Evolutionary conservation across 2,113 vertebrate species (phyloP).

Genomic region (Gallinago paraguaiae): DNA sequence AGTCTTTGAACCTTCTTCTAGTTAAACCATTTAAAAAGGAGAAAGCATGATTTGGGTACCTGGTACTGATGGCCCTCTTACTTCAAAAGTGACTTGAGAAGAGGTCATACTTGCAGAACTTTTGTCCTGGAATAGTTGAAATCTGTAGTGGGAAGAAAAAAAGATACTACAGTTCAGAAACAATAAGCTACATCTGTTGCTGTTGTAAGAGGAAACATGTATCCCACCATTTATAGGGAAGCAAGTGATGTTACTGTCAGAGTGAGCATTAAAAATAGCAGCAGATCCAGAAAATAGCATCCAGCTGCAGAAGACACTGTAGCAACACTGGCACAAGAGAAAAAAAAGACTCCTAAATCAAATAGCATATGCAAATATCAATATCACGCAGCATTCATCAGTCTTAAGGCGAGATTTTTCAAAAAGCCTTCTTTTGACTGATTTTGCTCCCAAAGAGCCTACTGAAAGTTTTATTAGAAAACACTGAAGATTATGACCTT

Average conservation of each 20-base stretch:
- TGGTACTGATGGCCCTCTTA: conserved; percentile 84
- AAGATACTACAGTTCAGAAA: neutral
- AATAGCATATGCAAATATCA: neutral
- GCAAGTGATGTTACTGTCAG: neutral
- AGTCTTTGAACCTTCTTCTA: neutral
- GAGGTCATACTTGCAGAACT: conserved; percentile 81
- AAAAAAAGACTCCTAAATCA: neutral
- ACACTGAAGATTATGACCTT: neutral
- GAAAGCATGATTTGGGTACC: conserved; percentile 73
- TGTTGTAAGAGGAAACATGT: neutral
- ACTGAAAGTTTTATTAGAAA: neutral
- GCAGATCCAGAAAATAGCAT: neutral
- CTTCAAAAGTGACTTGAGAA: conserved; percentile 83
- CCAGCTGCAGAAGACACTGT: neutral
- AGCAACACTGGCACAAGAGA: neutral
- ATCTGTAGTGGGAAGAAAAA: neutral
- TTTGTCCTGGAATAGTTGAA: neutral
- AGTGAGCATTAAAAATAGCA: neutral
- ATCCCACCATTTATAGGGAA: neutral
- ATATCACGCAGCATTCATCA: neutral
- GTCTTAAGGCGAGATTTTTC: neutral
- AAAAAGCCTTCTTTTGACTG: neutral
- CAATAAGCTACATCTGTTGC: neutral
- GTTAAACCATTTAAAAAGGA: neutral
- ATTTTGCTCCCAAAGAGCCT: neutral